Base-by-base conservation (phyloP, 2,888 invertebrate species). In the Philaethria dido region DNA sequence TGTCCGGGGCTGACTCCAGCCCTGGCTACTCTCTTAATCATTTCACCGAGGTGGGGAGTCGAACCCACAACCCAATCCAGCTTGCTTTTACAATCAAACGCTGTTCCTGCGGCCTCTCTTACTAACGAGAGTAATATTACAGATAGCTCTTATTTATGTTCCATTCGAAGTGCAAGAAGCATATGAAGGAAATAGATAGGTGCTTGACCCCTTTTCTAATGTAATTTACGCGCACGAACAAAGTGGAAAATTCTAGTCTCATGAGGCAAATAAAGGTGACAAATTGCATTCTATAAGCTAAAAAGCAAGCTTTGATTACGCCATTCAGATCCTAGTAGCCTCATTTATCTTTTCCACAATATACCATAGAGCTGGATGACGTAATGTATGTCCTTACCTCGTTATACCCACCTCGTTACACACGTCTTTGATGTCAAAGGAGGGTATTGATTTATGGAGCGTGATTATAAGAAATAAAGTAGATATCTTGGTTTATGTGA, bases 111-210 rank as follows among this genome's bases (percentile, higher is more conserved):
- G n/a, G n/a, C n/a, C n/a, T n/a, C n/a, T n/a, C n/a, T n/a, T n/a
- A n/a, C n/a, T n/a, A n/a, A n/a, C n/a, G n/a, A n/a, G n/a, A n/a
- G n/a, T n/a, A n/a, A n/a, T 50, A 50, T 60, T 59, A 64, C 50
- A 60, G 59, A n/a, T 45, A 20, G 44, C 42, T 42, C 39, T 57
- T 20, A 52, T 59, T 65, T 52, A 65, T 36, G 22, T 48, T n/a
- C 54, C 25, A 62, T 66, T 66, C 66, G n/a, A n/a, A 66, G 6
- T 54, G 42, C 39, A 50, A 54, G 44, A 22, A 60, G 48, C 42
- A 11, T 25, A 45, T 66, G 61, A 47, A 52, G 13, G 22, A 66
- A 61, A 66, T 61, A 61, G 59, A 63, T 52, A 44, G 63, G 52
- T 54, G 18, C 6, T 36, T 50, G 62, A 48, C 62, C 48, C 42